Conservation (phyloP, 1,140 invertebrate species). For the Rhopalosiphum padi region DNA sequence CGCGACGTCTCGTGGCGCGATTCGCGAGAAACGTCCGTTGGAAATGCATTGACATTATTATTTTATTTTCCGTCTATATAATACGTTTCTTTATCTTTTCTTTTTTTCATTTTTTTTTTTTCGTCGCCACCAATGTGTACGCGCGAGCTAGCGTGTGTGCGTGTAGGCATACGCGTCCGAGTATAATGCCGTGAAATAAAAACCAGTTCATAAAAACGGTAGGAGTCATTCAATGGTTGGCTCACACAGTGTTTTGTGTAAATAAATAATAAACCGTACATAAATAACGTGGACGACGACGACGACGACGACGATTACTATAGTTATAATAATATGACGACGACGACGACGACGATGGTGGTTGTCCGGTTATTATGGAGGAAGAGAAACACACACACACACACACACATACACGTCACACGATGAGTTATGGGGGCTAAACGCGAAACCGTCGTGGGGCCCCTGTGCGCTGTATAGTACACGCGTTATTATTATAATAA, state of each 20-base stretch:
- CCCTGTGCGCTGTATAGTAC: background rate
- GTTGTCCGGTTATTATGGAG: slow-evolving; percentile 20
- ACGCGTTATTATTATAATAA: background rate
- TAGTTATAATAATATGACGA: background rate
- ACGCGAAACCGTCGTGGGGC: slow-evolving; percentile 9
- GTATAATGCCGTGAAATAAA: slow-evolving; percentile 44
- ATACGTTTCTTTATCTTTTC: too few relatives aligned
- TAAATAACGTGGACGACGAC: slow-evolving; percentile 53
- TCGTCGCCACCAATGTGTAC: slow-evolving; percentile 20
- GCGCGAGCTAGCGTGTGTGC: background rate
- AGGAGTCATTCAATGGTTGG: slow-evolving; percentile 55
- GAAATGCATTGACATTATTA: slow-evolving; percentile 53
- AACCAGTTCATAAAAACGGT: slow-evolving; percentile 58
- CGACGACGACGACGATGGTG: background rate
- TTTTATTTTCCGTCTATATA: background rate
- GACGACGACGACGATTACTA: slow-evolving; percentile 35
- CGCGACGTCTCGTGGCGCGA: slow-evolving; percentile 50
- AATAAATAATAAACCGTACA: slow-evolving; percentile 58
- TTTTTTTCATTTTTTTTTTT: background rate
- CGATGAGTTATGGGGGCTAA: slow-evolving; percentile 49
- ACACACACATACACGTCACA: background rate
- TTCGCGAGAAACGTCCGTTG: slow-evolving; percentile 49
- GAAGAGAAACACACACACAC: slow-evolving; percentile 19
- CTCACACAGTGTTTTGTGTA: slow-evolving; percentile 55
- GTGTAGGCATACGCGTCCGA: background rate